phyloP scores from a whole-genome alignment of 2,888 invertebrate genomes.

The Axea sp. region DNA sequence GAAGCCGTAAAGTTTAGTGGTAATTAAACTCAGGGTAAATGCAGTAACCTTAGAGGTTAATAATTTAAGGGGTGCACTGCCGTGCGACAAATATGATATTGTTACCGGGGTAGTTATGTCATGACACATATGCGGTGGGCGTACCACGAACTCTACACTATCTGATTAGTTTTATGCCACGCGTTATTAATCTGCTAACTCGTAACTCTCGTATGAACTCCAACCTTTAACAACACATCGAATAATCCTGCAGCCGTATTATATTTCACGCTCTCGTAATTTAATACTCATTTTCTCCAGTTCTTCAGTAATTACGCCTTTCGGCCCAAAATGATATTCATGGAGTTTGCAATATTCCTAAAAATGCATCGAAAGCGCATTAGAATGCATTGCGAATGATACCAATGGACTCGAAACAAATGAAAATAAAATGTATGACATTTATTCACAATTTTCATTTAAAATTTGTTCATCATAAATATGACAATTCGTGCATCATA shows the following conservation, averaged over 20 bases:
- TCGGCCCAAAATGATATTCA: not conserved
- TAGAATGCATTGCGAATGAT: too few relatives aligned
- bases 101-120: constrained; percentile 70
- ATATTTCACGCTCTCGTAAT: constrained; percentile 33
- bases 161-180: constrained; percentile 76
- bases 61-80: constrained; percentile 70
- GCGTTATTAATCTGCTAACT: constrained; percentile 78
- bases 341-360: too few relatives aligned
- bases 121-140: constrained; percentile 62
- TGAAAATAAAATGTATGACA: too few relatives aligned
- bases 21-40: constrained; percentile 74
- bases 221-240: constrained; percentile 52
- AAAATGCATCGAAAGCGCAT: too few relatives aligned
- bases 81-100: constrained; percentile 76
- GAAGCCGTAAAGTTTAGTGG: constrained; percentile 72
- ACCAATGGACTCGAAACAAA: too few relatives aligned
- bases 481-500: too few relatives aligned
- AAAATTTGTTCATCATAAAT: too few relatives aligned
- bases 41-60: constrained; percentile 78
- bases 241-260: constrained; percentile 33
- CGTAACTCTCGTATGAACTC: constrained; percentile 61
- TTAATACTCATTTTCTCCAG: constrained; percentile 5
- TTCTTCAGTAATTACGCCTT: constrained; percentile 22
- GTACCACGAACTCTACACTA: constrained; percentile 74
- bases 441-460: too few relatives aligned